Evolutionary conservation across 1,140 invertebrate species (phyloP).

Genomic region (Venturia canescens): DNA sequence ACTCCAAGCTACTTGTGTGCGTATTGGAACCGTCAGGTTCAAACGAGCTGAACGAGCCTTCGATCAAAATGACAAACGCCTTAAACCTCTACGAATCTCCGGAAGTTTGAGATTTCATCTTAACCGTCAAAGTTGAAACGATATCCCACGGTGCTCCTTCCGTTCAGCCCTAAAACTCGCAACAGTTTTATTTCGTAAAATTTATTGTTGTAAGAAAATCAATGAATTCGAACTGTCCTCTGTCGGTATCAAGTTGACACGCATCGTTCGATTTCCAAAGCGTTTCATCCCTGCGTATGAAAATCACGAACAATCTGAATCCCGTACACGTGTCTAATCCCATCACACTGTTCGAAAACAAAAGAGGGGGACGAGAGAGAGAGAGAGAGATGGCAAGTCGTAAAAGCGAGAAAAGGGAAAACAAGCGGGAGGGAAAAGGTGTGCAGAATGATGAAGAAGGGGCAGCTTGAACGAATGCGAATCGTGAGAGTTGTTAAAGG

Average conservation of each 20-base stretch:
- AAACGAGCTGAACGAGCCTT: neutral
- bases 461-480: slow-evolving; percentile 54
- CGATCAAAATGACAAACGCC: neutral
- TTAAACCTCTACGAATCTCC: neutral
- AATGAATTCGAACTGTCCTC: too few relatives aligned
- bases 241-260: too few relatives aligned
- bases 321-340: too few relatives aligned
- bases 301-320: too few relatives aligned
- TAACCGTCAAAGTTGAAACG: too few relatives aligned
- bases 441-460: slow-evolving; percentile 44
- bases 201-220: too few relatives aligned
- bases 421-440: slow-evolving; percentile 16
- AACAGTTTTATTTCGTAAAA: too few relatives aligned
- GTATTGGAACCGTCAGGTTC: neutral
- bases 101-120: too few relatives aligned
- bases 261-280: too few relatives aligned
- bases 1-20: neutral
- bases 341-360: neutral
- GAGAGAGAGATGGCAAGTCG: slow-evolving; percentile 46
- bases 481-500: slow-evolving; percentile 48
- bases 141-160: too few relatives aligned
- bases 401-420: slow-evolving; percentile 43
- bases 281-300: too few relatives aligned
- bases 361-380: slow-evolving; percentile 12
- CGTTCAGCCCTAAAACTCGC: too few relatives aligned